Evolutionary conservation across 2,113 vertebrate species (phyloP).

Genomic region (Thunnus maccoyii): DNA sequence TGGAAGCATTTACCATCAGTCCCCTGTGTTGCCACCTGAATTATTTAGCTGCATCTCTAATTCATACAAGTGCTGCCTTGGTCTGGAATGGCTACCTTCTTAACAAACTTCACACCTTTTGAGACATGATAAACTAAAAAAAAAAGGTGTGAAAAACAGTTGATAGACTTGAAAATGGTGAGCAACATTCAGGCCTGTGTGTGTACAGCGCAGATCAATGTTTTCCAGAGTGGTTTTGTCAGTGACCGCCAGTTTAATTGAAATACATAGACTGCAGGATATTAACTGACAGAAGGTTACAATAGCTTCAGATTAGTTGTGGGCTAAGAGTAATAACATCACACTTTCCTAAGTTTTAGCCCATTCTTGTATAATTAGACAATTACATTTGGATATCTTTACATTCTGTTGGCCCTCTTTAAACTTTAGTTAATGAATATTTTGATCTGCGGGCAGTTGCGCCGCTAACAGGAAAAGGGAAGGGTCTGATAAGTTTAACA

Average conservation of each 20-base stretch:
- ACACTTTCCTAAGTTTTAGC: background rate
- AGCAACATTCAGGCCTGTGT: background rate
- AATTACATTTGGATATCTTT: background rate
- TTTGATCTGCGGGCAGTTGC: slow-evolving; percentile 34
- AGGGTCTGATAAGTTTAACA: slow-evolving; percentile 66
- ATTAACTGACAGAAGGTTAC: background rate
- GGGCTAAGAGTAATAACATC: background rate
- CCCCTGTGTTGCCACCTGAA: slow-evolving; percentile 79
- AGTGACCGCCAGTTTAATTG: background rate
- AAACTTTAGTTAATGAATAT: slow-evolving; percentile 31
- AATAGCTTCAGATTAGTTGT: background rate
- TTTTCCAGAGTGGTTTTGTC: background rate
- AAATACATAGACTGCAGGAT: background rate
- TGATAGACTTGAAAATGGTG: background rate
- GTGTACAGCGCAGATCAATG: background rate
- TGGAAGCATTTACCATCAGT: slow-evolving; percentile 81
- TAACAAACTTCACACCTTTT: slow-evolving; percentile 72
- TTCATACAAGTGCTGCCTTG: slow-evolving; percentile 75
- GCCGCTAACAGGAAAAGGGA: slow-evolving; percentile 61
- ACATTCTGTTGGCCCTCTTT: background rate
- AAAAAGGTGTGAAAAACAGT: slow-evolving; percentile 27
- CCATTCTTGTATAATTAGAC: background rate
- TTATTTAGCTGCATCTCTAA: slow-evolving; percentile 85
- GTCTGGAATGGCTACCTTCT: slow-evolving; percentile 35
- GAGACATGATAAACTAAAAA: slow-evolving; percentile 31